A percentile compares a stretch with the other conserved stretches of the same genome.
Evolutionary conservation across 2,888 invertebrate species (phyloP).

Genomic region (Meloe dianella): DNA sequence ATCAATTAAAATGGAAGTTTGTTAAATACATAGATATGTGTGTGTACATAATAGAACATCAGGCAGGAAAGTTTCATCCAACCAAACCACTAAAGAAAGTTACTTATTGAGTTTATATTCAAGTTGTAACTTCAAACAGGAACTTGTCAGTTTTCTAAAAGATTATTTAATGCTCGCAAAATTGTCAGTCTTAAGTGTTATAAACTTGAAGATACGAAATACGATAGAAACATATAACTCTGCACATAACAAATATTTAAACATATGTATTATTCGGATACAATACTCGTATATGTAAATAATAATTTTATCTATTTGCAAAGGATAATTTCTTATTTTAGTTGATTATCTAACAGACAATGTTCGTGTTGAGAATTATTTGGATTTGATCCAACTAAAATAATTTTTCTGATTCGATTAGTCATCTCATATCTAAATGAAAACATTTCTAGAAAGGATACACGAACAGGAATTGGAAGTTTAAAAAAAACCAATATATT

Average conservation of each 20-base stretch:
- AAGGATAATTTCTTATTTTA: background rate
- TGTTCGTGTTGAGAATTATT: background rate
- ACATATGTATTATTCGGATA: background rate
- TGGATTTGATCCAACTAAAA: background rate
- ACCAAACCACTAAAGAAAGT: background rate
- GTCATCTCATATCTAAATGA: no score
- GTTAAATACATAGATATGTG: background rate
- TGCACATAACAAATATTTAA: background rate
- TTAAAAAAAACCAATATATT: no score
- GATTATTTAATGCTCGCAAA: background rate
- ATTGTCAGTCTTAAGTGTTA: background rate
- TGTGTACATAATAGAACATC: background rate
- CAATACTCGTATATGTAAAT: background rate
- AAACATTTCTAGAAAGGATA: no score
- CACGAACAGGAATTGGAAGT: no score
- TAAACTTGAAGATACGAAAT: background rate
- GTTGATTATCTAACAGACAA: background rate
- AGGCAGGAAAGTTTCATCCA: background rate
- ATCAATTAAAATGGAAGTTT: background rate
- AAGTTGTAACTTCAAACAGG: background rate
- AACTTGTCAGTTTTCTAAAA: background rate
- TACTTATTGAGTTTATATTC: constrained; percentile 7
- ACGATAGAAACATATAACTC: background rate
- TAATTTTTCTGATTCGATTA: no score
- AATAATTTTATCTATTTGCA: background rate